Conservation (phyloP, 2,797 vertebrate genomes). For the Pagetopsis macropterus region DNA sequence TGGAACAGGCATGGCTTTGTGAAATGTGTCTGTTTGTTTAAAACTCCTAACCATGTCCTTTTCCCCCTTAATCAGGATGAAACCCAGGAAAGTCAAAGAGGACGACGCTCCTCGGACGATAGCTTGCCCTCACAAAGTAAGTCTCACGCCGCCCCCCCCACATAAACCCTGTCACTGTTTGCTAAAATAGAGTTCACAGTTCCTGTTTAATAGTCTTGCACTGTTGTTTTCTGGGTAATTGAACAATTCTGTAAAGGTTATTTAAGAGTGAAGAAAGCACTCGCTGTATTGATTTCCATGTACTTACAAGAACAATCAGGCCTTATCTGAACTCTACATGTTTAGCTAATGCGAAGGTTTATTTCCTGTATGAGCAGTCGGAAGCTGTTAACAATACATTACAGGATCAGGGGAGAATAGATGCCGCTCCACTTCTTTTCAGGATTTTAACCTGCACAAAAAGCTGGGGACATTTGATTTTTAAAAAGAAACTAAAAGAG, state of each 20-base stretch:
- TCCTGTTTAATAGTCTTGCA: constrained; percentile 12
- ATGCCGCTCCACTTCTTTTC: background rate
- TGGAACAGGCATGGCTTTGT: background rate
- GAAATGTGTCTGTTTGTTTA: constrained; percentile 16
- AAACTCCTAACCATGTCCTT: background rate
- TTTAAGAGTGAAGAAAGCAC: constrained; percentile 23
- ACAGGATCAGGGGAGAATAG: background rate
- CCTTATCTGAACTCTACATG: constrained; percentile 11
- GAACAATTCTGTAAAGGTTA: constrained; percentile 25
- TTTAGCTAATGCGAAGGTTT: constrained; percentile 31
- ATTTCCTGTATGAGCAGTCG: background rate
- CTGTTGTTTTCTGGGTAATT: constrained; percentile 22
- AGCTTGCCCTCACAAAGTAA: constrained; percentile 99
- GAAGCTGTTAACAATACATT: constrained; percentile 19
- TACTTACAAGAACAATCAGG: constrained; percentile 22
- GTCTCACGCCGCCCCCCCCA: constrained; percentile 55
- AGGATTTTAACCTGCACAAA: constrained; percentile 9
- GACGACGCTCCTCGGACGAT: constrained; percentile 98
- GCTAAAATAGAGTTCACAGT: background rate
- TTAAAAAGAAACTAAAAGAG: background rate
- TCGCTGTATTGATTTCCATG: constrained; percentile 42
- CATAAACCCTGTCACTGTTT: background rate
- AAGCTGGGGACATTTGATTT: constrained; percentile 2
- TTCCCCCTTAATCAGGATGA: constrained; percentile 87
- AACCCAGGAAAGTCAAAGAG: constrained; percentile 99